Evolutionary conservation across 2,888 invertebrate species (phyloP), one percentile per base, ranked within the genome.

Genomic region (Gandaritis pyraliata): DNA sequence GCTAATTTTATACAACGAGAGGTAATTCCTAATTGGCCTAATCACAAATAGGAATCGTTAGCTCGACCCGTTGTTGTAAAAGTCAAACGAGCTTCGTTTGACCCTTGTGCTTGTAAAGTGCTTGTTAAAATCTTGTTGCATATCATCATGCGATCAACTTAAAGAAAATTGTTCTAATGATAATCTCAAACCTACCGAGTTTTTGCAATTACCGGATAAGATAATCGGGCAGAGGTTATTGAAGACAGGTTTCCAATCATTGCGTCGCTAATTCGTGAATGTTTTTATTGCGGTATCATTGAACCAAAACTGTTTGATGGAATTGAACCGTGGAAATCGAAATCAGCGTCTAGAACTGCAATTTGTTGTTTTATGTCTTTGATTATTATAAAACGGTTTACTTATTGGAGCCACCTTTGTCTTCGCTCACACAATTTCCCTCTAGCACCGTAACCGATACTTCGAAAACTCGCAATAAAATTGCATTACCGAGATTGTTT

Each of bases 401-500:
- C 50, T 55, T 55, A 38, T 52, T 23, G 52, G 72, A 72, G 75
- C 72, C 70, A 71, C 65, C 65, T 70, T 66, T 57, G 59, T 59
- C 38, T 56, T 36, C 62, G 69, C 69, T 64, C 66, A 69, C 70
- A 67, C 72, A 70, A 69, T 72, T 72, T 75, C 73, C 73, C 68
- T 69, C 69, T 66, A 74, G 70, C 65, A 77, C 73, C 71, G 77
- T 80, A 82, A 76, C 78, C 64, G 70, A 81, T 78, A 77, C 73
- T 70, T 59, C 51, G 56, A 64, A 70, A 72, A 74, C 78, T 59
- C 51, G 56, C 65, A 70, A 72, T 75, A 79, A 78, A 81, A 78
- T 79, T 77, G 75, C 80, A 83, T 79, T 82, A 77, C 76, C 53
- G 68, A 73, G 75, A 80, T 82, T 80, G 74, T 73, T 75, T 72